phyloP scores from a whole-genome alignment of 2,113 vertebrate genomes.

The Nannobrachium achirus region DNA sequence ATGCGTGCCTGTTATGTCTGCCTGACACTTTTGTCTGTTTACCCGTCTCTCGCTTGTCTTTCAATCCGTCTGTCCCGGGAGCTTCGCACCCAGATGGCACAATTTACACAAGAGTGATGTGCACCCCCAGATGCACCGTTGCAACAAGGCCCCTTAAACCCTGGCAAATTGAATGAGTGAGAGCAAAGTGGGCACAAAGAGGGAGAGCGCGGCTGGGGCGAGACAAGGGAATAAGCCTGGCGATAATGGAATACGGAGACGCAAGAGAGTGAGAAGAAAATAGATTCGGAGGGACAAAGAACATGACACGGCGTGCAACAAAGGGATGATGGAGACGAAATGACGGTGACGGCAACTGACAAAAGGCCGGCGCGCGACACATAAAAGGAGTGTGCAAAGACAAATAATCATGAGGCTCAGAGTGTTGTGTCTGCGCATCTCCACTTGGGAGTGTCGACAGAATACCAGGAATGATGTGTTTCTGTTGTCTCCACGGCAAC shows the following conservation, averaged over 20 bases:
- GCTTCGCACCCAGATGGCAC: constrained; percentile 56
- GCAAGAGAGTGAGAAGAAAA: constrained; percentile 29
- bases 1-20: background rate
- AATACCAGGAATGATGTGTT: constrained; percentile 65
- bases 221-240: constrained; percentile 12
- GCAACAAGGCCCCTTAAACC: constrained; percentile 21
- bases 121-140: constrained; percentile 63
- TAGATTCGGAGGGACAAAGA: background rate
- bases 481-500: constrained; percentile 70
- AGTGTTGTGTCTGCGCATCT: constrained; percentile 9
- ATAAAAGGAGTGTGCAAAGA: constrained; percentile 4
- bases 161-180: constrained; percentile 45
- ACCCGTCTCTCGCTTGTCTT: constrained; percentile 26
- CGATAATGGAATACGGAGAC: constrained; percentile 54
- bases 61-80: constrained; percentile 35
- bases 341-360: background rate
- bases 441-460: constrained; percentile 27
- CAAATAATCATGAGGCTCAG: constrained; percentile 27
- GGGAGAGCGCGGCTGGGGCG: constrained; percentile 19
- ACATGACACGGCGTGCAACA: constrained; percentile 18
- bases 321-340: constrained; percentile 29
- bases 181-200: constrained; percentile 16
- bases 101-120: constrained; percentile 55
- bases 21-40: constrained; percentile 23
- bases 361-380: background rate